Evolutionary conservation across 1,140 invertebrate species (phyloP), one percentile per base, ranked within the genome.

Genomic region (Dreissena rostriformis): DNA sequence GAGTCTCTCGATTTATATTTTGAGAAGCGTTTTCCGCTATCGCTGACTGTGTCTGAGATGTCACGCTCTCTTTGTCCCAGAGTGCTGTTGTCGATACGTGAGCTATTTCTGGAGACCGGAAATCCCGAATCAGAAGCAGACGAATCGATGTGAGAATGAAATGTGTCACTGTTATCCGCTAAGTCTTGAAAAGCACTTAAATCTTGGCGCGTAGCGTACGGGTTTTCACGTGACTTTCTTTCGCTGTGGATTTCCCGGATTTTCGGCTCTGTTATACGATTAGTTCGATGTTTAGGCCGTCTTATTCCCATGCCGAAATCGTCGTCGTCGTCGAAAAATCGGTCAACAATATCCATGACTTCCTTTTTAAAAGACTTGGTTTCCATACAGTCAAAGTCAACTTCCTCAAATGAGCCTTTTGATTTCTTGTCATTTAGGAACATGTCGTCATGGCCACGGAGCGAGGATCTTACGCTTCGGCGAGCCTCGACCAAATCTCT

Each of bases 311-410:
- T 26, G 22, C 49, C 57, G 51, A 82, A 82, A 39, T 8, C 39
- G 57, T 81, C 68, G 52, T 72, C 79, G 72, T 82, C 79, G 22
- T 82, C 71, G 74, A 82, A 82, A 26, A 82, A 82, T 53, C 57
- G 61, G 19, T 82, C 71, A 22, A 82, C 79, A 68, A 82, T 74
- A 22, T 74, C 57, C 67, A 82, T 74, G 6, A 82, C 79, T 53
- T 82, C 79, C 49, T 51, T 52, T 61, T 74, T 61, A 66, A 81
- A 81, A 19, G 75, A 77, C 6, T 49, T 49, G 4, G 75, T 28
- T 17, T 61, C 75, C 11, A 65, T 39, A 29, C 61, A 17, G 10
- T 22, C 61, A 52, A 77, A 77, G 12, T 77, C 75, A 0, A 29
- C 75, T 52, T 65, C 52, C 17, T 24, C 0, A 63, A 66, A 28